Evolutionary conservation across 2,797 vertebrate species (phyloP), one percentile per base, ranked within the genome.

Genomic region (Epinephelus awoara): DNA sequence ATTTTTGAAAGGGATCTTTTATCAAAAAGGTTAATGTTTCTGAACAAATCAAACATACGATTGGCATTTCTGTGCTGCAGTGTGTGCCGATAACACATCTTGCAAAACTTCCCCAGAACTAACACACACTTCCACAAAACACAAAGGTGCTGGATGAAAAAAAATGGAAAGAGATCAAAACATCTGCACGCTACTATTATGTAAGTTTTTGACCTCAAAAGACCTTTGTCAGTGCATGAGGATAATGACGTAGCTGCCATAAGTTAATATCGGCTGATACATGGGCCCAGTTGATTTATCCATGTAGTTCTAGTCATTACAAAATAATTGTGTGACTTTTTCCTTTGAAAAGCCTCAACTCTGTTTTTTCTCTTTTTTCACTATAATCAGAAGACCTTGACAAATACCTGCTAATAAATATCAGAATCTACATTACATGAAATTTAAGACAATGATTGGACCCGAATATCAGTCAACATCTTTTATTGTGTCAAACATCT

Each of bases 401-500:
- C 7, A 49, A 47, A 2, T 10, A 66, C 34, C 72, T 42, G 42
- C 4, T 25, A 11, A n/a, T 25, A 29, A 27, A 66, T 3, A 55
- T 54, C 38, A 52, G 13, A 67, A 58, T 23, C 19, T 34, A 13
- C 46, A 29, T 27, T 21, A 59, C 21, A n/a, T 59, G 9, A 38
- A 47, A 51, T 21, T 4, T 23, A 3, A 18, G 47, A 56, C 25
- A 38, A 54, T 12, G 0, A 61, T 5, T 27, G 13, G 29, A 54
- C 15, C 10, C 21, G 42, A 12, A 9, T 7, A 40, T 23, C 23
- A 54, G 21, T 8, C 7, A 40, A 7, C 42, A 29, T 11, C 9
- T 61, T 62, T 81, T 40, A 55, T 25, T 0, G 11, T 62, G 49
- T 50, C 54, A 46, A 38, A 72, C 67, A 55, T 10, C n/a, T 58